Evolutionary conservation across 2,113 vertebrate species (phyloP), one percentile per base, ranked within the genome.

Genomic region (Neoarius graeffei): DNA sequence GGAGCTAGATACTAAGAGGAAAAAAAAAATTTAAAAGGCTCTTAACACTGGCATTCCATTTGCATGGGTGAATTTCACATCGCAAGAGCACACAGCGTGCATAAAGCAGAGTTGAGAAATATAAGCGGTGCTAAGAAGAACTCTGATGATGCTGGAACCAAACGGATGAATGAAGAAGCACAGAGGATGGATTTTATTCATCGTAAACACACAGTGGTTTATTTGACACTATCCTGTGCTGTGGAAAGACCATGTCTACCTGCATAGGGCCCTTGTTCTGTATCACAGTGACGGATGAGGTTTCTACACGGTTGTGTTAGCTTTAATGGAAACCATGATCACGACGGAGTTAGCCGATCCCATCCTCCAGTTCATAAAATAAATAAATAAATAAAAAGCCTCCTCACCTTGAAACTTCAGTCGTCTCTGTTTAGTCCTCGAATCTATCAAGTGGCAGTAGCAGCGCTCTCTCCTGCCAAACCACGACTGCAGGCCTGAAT

Each of bases 321-420:
- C 85, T 69, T 54, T 87, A 87, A 89, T 87, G 86, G 83, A 79
- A 90, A 86, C 83, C 89, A 83, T 79, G 86, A 90, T 86, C 89
- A 71, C 79, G 50, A 79, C 30, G 14, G 52, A 90, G 83, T 42
- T 74, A 69, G 79, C 59, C 35, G 30, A 23, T 85, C 71, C 83
- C 60, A 83, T 77, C 83, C 82, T 30, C 54, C 82, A 85, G 85
- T 89, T 84, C 76, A 85, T 89, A 89, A 57, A 42, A 42, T 4
- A 42, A 42, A 42, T 35, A 35, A 35, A 35, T 42, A 42, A 42
- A 42, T 42, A 42, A 90, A 90, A 77, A 85, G 42, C 27, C 85
- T 86, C 79, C 71, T 91, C 89, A 91, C 90, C 90, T 89, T 89
- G 89, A 91, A 91, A 89, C 83, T 91, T 87, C 79, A 83, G 86